These are phyloP conservation scores for Vidua macroura DNA, from an alignment of 2,113 vertebrate genomes.

Conservation along the genomic window DNA sequence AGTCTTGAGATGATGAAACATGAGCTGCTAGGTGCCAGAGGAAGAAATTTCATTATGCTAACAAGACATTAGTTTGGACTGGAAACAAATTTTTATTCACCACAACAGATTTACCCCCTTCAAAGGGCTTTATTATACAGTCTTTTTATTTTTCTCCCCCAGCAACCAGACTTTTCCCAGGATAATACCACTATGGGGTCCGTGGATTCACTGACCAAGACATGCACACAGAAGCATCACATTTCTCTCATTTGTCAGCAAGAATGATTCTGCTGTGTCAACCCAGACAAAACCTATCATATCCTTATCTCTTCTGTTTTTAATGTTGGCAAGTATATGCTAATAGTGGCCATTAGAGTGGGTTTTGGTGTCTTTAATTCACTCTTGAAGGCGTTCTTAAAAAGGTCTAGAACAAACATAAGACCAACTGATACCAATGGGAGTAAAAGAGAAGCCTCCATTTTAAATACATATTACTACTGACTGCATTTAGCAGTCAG, in stretches of 20 bases:
- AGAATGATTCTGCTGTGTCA: background rate
- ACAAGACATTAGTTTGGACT: background rate
- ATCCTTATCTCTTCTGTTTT: background rate
- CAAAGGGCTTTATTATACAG: background rate
- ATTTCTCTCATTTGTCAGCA: background rate
- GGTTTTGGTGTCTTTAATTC: background rate
- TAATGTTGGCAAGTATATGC: background rate
- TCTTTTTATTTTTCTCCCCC: background rate
- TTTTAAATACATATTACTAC: background rate
- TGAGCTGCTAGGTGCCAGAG: background rate
- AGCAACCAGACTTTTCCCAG: background rate
- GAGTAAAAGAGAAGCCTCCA: background rate
- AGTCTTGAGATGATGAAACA: background rate
- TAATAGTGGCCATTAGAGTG: background rate
- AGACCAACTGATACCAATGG: background rate
- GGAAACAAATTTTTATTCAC: background rate
- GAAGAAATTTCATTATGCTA: background rate
- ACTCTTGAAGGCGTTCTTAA: background rate
- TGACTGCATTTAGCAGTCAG: background rate
- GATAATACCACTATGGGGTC: background rate
- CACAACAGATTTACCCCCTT: background rate
- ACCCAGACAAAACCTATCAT: background rate
- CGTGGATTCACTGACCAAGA: background rate
- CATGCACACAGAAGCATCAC: background rate
- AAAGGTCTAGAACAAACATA: background rate